A percentile compares a stretch with the other conserved stretches of the same genome.
These are phyloP conservation scores for Dendrolimus pini DNA, from an alignment of 2,888 invertebrate species.

Conservation along the genomic window DNA sequence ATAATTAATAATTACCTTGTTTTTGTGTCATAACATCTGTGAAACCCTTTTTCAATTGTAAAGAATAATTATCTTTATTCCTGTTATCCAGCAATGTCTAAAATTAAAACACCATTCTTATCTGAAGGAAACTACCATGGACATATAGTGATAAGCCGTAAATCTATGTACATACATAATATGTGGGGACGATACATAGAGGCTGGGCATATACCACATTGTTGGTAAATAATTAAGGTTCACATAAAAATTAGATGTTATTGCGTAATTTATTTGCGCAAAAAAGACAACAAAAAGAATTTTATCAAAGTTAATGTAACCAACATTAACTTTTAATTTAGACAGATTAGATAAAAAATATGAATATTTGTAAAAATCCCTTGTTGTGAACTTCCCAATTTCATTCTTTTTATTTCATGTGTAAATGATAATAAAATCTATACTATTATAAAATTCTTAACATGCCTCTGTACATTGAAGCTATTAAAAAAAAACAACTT, in stretches of 20 bases:
- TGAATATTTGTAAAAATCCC: too few relatives aligned
- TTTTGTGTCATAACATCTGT: slow-evolving; percentile 85
- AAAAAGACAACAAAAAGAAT: background rate
- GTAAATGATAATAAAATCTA: too few relatives aligned
- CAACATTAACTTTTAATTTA: too few relatives aligned
- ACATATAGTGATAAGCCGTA: background rate
- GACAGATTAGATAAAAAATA: too few relatives aligned
- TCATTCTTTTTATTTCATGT: too few relatives aligned
- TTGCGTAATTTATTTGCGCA: background rate
- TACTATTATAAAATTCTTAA: too few relatives aligned
- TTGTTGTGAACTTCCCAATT: too few relatives aligned
- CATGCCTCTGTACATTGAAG: too few relatives aligned
- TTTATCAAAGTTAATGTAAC: too few relatives aligned
- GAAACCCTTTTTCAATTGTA: slow-evolving; percentile 81
- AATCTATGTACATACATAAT: background rate
- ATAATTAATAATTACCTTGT: slow-evolving; percentile 76
- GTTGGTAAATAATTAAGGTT: background rate
- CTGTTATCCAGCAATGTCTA: slow-evolving; percentile 84
- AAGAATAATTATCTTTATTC: slow-evolving; percentile 80
- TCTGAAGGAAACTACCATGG: slow-evolving; percentile 1
- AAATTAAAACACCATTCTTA: slow-evolving; percentile 23
- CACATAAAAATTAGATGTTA: background rate
- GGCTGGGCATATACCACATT: too few relatives aligned
- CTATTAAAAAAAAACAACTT: too few relatives aligned
- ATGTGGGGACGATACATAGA: too few relatives aligned